Evolutionary conservation across 2,797 vertebrate genomes (phyloP).

Genomic region (Mus caroli): DNA sequence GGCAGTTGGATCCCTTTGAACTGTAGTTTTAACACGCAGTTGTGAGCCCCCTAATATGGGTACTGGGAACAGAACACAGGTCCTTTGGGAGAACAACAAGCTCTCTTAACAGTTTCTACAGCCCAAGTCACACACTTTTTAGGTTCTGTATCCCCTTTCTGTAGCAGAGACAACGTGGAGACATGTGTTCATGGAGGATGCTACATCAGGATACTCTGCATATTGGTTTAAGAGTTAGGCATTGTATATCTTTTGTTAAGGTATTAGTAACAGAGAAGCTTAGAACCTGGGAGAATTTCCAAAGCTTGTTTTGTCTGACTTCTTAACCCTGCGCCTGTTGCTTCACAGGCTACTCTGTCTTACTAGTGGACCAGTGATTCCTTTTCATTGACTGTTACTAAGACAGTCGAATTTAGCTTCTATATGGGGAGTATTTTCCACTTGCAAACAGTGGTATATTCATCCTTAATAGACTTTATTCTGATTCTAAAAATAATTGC

Average conservation of each 20-base stretch:
- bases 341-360: slow-evolving; percentile 9
- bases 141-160: neutral
- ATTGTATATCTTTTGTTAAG: neutral
- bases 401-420: slow-evolving; percentile 48
- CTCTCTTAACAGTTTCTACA: neutral
- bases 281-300: slow-evolving; percentile 51
- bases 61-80: neutral
- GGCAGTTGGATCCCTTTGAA: neutral
- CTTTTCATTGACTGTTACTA: slow-evolving; percentile 2
- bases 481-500: slow-evolving; percentile 53
- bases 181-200: neutral
- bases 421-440: neutral
- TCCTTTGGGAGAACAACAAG: neutral
- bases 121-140: neutral
- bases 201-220: neutral
- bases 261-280: neutral
- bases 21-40: neutral
- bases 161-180: neutral
- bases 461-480: slow-evolving; percentile 11
- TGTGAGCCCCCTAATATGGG: neutral
- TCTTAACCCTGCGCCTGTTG: neutral
- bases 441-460: slow-evolving; percentile 30
- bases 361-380: neutral
- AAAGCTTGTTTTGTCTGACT: slow-evolving; percentile 25
- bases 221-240: slow-evolving; percentile 26